Conservation (phyloP, 2,113 vertebrate genomes). For the Neomonachus schauinslandi region DNA sequence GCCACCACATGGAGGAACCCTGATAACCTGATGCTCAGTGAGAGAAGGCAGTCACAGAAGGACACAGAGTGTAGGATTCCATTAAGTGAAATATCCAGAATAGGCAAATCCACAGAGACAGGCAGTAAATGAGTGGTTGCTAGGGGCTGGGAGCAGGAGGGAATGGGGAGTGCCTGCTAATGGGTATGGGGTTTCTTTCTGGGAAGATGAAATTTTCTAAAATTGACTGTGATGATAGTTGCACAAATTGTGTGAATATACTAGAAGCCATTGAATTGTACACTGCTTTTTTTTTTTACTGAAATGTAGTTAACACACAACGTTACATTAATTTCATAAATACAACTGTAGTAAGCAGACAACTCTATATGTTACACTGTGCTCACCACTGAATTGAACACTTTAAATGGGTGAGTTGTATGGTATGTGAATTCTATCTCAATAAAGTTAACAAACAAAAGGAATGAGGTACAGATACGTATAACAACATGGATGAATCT, state of each 20-base stretch:
- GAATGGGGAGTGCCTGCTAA: neutral
- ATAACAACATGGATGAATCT: neutral
- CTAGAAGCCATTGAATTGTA: neutral
- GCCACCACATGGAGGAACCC: neutral
- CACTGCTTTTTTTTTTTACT: neutral
- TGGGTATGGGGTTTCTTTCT: neutral
- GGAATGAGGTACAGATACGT: neutral
- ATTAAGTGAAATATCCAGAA: neutral
- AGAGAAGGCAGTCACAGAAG: neutral
- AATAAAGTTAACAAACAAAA: neutral
- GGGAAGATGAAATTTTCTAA: neutral
- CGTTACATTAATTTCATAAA: neutral
- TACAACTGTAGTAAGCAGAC: neutral
- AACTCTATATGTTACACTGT: neutral
- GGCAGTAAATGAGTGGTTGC: neutral
- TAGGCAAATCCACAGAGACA: neutral
- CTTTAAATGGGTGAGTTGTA: neutral
- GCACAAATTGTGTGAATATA: neutral
- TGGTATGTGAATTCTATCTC: neutral
- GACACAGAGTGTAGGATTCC: neutral
- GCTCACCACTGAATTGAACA: neutral
- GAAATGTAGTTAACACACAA: neutral
- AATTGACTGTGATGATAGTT: neutral
- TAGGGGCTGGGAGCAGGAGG: neutral
- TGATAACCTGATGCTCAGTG: neutral